A percentile compares a stretch with the other conserved stretches of the same genome.
Evolutionary conservation across 1,140 invertebrate genomes (phyloP).

Genomic region (Zaprionus gabonicus): DNA sequence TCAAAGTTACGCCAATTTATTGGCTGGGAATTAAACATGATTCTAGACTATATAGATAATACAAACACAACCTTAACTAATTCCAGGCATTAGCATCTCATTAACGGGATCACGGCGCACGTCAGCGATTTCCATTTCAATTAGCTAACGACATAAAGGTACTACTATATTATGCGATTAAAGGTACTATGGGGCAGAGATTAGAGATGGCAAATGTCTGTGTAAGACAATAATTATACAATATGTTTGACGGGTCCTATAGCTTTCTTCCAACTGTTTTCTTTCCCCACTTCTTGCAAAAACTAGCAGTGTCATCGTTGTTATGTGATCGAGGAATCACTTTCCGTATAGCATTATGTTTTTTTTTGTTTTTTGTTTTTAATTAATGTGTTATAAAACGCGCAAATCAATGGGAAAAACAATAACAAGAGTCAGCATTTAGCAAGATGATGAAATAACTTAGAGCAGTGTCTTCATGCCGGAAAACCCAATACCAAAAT

Average conservation of each 20-base stretch:
- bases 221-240: too few relatives aligned
- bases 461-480: constrained; percentile 35
- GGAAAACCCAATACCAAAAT: constrained; percentile 29
- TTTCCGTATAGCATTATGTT: not conserved
- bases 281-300: not conserved
- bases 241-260: too few relatives aligned
- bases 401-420: not conserved
- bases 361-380: not conserved
- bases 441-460: constrained; percentile 39
- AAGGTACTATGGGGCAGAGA: not conserved
- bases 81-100: constrained; percentile 37
- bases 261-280: not conserved
- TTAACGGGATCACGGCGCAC: constrained; percentile 8
- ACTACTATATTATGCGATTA: not conserved
- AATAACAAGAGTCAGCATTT: constrained; percentile 1
- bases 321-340: not conserved
- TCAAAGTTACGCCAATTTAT: not conserved
- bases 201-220: too few relatives aligned
- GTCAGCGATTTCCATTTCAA: not conserved
- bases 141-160: not conserved
- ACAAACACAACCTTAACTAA: constrained; percentile 5
- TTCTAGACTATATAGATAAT: not conserved
- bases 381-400: not conserved
- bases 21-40: not conserved
- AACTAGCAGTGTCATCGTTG: not conserved